phyloP scores from a whole-genome alignment of 2,888 invertebrate species.

The Proisotoma minuta region DNA sequence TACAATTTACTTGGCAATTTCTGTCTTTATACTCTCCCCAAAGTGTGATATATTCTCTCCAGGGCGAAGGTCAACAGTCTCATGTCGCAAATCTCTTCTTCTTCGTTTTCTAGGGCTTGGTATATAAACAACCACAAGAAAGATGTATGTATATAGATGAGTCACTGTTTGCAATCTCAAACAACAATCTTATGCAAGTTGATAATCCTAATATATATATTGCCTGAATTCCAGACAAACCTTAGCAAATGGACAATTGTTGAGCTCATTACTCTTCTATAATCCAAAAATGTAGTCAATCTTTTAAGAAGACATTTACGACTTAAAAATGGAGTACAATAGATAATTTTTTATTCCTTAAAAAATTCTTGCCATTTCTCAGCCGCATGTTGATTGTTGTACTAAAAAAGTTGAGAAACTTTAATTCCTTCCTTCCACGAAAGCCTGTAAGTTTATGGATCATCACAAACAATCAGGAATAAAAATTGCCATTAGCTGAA shows the following conservation, averaged over 20 bases:
- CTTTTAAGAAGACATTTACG: background rate
- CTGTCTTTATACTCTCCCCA: slow-evolving; percentile 11
- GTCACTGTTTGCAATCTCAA: slow-evolving; percentile 3
- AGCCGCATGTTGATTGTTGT: background rate
- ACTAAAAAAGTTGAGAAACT: background rate
- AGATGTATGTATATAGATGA: background rate
- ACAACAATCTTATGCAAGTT: background rate
- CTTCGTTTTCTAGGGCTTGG: background rate
- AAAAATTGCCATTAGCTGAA: slow-evolving; percentile 1
- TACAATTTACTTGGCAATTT: slow-evolving; percentile 16
- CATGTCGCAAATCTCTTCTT: slow-evolving; percentile 13
- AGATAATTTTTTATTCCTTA: slow-evolving; percentile 1
- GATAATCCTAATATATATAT: no score
- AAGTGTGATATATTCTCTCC: slow-evolving; percentile 10
- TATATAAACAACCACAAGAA: background rate
- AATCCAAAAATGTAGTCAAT: background rate
- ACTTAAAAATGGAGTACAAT: slow-evolving; percentile 4
- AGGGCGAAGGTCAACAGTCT: slow-evolving; percentile 13
- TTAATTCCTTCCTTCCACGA: background rate
- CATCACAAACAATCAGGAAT: background rate
- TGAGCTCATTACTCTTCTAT: background rate
- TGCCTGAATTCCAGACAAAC: background rate
- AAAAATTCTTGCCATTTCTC: background rate
- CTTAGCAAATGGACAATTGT: background rate
- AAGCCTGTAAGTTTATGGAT: no score